Base-by-base conservation (phyloP, 2,888 invertebrate species). In the Cerastoderma edule region DNA sequence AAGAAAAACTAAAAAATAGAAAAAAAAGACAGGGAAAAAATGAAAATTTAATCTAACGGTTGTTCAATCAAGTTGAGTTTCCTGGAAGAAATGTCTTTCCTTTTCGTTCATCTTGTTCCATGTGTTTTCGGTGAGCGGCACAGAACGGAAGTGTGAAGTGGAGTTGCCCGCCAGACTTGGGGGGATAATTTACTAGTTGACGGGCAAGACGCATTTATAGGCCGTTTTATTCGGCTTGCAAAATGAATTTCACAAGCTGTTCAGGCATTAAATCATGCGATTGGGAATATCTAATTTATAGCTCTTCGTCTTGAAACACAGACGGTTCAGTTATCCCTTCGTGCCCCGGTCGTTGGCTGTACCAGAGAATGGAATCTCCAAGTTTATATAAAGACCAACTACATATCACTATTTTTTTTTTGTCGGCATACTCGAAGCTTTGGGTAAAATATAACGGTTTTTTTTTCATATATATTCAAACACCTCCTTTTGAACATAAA, bases 201-300 rank as follows among this genome's bases (percentile, higher is more conserved):
- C 60, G 60, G 33, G n/a, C n/a, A 60, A 60, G 60, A 60, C 60
- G 39, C 53, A 50, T 69, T 69, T 63, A 63, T 71, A 56, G 44
- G 54, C 60, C 64, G 35, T 75, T 70, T 67, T 67, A 67, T 67
- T 60, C 56, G 75, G 50, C 75, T 67, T 48, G 50, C 46, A 71
- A 64, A 75, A 75, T 68, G 64, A 67, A 71, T 67, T 75, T 75
- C 65, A 75, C 75, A 73, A 64, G 57, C 67, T 56, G 75, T 68
- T 53, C 48, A 32, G 66, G 48, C 67, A 46, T 33, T 72, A 75
- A 57, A 75, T 75, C 75, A 71, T 71, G 32, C 48, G 48, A 69
- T 69, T 69, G 69, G 69, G 57, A 48, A 57, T 69, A 60, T 46
- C 60, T 69, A 60, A 48, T 69, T 48, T 60, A 60, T 69, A 60